Conservation (phyloP, 2,797 vertebrate species). For the Tamandua tetradactyla region DNA sequence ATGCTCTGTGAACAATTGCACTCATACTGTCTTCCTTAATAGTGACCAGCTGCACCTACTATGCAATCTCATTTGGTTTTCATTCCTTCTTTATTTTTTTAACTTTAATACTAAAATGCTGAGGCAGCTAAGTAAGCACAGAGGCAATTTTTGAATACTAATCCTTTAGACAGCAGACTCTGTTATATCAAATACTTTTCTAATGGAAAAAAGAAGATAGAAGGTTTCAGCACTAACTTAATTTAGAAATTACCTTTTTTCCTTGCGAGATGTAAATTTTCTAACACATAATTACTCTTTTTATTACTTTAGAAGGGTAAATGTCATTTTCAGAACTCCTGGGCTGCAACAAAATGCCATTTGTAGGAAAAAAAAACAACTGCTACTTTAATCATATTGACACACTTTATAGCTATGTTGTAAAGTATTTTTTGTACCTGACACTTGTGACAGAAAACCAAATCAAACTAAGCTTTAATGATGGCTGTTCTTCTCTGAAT, state of each 20-base stretch:
- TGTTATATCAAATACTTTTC: conserved; percentile 37
- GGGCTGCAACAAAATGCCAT: conserved; percentile 64
- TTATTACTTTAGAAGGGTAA: conserved; percentile 76
- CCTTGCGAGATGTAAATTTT: conserved; percentile 65
- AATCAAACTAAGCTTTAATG: conserved; percentile 45
- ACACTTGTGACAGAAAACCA: conserved; percentile 72
- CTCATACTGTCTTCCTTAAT: not conserved
- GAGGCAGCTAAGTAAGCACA: conserved; percentile 57
- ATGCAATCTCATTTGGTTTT: conserved; percentile 61
- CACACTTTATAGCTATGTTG: conserved; percentile 63
- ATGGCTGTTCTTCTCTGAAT: conserved; percentile 20
- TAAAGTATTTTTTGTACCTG: conserved; percentile 68
- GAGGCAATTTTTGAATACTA: conserved; percentile 57
- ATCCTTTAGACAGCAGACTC: not conserved
- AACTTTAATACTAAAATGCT: conserved; percentile 65
- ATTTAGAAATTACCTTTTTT: conserved; percentile 70
- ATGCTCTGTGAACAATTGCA: not conserved
- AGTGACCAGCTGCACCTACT: conserved; percentile 30
- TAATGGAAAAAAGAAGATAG: conserved; percentile 24
- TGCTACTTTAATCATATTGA: conserved; percentile 51
- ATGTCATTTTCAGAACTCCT: conserved; percentile 65
- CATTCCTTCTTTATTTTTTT: conserved; percentile 75
- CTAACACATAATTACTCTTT: conserved; percentile 67
- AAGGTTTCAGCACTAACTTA: conserved; percentile 52
- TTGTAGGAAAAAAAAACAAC: conserved; percentile 72